Percentiles rank a stretch among this genome's conserved stretches.
Conservation (phyloP, 2,113 vertebrate genomes). For the Pterocles gutturalis region DNA sequence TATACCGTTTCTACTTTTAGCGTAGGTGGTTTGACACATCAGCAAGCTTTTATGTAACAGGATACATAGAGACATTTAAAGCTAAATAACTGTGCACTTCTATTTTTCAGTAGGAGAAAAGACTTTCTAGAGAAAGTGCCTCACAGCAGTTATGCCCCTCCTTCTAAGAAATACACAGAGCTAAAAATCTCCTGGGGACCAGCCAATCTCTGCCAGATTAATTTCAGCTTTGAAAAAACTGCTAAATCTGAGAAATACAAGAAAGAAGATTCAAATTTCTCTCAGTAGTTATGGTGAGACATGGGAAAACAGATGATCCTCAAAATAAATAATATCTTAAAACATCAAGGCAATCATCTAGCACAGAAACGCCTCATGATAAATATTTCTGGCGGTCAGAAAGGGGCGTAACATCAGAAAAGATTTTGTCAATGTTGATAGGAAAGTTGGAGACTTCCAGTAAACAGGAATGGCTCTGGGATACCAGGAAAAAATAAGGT, state of each 20-base stretch:
- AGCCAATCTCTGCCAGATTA: not conserved
- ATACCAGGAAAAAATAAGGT: not conserved
- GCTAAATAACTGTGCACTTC: slow-evolving; percentile 29
- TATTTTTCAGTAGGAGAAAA: not conserved
- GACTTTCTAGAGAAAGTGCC: not conserved
- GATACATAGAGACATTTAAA: slow-evolving; percentile 60
- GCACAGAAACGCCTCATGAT: not conserved
- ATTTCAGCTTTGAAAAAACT: not conserved
- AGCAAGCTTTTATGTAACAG: slow-evolving; percentile 64
- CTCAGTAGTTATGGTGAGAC: not conserved
- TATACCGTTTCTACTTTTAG: slow-evolving; percentile 7
- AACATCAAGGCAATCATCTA: not conserved
- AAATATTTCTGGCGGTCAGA: not conserved
- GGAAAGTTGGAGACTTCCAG: not conserved
- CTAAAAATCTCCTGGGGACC: not conserved
- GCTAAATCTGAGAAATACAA: not conserved
- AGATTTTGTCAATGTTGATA: not conserved
- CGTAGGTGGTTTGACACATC: slow-evolving; percentile 44
- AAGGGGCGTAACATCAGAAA: not conserved
- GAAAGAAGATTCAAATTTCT: not conserved
- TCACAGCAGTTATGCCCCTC: not conserved
- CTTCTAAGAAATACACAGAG: not conserved
- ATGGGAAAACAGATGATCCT: not conserved
- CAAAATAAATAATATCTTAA: not conserved
- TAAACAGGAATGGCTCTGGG: not conserved